A percentile compares a stretch with the other conserved stretches of the same genome.
Evolutionary conservation across 2,113 vertebrate genomes (phyloP).

Genomic region (Hiodon alosoides): DNA sequence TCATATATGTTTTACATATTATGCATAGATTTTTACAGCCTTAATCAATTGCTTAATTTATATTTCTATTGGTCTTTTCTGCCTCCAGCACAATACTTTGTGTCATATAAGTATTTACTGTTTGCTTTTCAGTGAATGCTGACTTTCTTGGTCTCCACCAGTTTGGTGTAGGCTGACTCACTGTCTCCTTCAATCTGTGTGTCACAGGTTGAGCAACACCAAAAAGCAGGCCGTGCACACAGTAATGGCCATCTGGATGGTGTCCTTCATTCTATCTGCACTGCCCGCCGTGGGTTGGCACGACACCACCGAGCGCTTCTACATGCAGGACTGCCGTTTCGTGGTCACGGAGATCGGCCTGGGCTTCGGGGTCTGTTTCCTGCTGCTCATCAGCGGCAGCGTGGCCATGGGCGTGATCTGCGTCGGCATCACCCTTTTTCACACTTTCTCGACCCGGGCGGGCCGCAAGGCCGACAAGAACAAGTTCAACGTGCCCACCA

Average conservation of each 20-base stretch:
- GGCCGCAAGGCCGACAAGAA: conserved; percentile 66
- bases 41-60: too few relatives aligned
- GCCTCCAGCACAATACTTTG: too few relatives aligned
- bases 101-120: too few relatives aligned
- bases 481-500: conserved; percentile 83
- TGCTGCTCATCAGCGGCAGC: conserved; percentile 82
- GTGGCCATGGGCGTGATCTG: conserved; percentile 80
- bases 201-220: conserved; percentile 79
- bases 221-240: conserved; percentile 91
- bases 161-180: background rate
- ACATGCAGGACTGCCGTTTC: conserved; percentile 82
- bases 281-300: conserved; percentile 92
- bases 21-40: too few relatives aligned
- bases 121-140: too few relatives aligned
- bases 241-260: conserved; percentile 94
- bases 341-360: conserved; percentile 88
- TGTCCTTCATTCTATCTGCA: conserved; percentile 85
- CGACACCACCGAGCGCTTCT: conserved; percentile 82
- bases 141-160: background rate
- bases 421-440: conserved; percentile 82
- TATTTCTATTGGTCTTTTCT: too few relatives aligned
- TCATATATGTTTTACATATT: too few relatives aligned
- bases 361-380: conserved; percentile 87
- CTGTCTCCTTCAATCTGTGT: background rate
- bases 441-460: conserved; percentile 73